Evolutionary conservation across 2,797 vertebrate species (phyloP), one percentile per base, ranked within the genome.

Genomic region (Euthynnus affinis): DNA sequence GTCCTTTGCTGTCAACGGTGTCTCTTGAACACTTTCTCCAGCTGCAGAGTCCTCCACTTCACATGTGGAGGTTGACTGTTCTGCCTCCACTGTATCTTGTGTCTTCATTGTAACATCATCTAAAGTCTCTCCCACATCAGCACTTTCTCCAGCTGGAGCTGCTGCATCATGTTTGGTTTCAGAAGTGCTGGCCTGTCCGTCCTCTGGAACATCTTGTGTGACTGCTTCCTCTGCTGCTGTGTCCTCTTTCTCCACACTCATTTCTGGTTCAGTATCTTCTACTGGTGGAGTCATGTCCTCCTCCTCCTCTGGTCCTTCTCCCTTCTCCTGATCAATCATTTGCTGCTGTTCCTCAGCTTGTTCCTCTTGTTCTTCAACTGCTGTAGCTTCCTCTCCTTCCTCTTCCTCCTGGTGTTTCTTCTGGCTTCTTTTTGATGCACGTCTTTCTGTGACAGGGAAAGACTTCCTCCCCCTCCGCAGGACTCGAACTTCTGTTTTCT

Each of bases 251-350:
- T 69, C 68, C 15, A 1, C 0, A 3, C 6, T 20, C 5, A 27
- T 32, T 66, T 71, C 42, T 67, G 22, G 12, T 44, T 56, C 25
- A 18, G 0, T 48, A 94, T 93, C 0, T 75, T 74, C 17, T 57
- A 10, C 34, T 37, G 10, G 37, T 37, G 9, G 37, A 37, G 9
- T 10, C 9, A 10, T 37, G 93, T 12, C 92, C 89, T 70, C 94
- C 89, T 70, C 94, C 94, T 56, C 93, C 84, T 87, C 94, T 92
- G 46, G 23, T 93, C 93, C 82, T 3, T 59, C 64, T n/a, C 5
- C 40, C 15, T 63, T n/a, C 32, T 80, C 60, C 25, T 62, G 81
- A 0, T 37, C 37, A 37, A 10, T 10, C 9, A 37, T 37, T 37
- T 37, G 37, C 37, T 37, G 37, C 37, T 37, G 81, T 46, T 32